Conservation (phyloP, 2,113 vertebrate species). For the Natator depressus region DNA sequence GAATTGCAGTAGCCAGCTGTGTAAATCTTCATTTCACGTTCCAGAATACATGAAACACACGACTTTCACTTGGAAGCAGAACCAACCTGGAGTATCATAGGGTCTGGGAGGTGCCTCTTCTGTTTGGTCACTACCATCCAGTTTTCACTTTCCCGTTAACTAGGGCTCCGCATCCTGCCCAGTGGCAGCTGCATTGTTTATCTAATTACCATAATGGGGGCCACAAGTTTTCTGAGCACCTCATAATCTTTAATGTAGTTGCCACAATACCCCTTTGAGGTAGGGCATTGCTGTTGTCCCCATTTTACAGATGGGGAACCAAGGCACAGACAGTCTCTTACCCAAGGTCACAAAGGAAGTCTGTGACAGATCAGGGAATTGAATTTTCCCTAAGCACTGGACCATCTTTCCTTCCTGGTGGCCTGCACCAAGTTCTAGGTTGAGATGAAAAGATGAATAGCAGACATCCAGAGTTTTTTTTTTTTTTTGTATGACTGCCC, state of each 20-base stretch:
- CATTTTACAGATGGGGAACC: not conserved
- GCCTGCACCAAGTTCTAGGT: not conserved
- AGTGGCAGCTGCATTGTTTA: not conserved
- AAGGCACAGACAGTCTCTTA: not conserved
- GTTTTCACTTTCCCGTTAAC: too few species aligned
- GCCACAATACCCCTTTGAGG: not conserved
- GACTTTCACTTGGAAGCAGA: not conserved
- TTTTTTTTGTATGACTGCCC: conserved; percentile 28
- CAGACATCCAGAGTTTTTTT: conserved; percentile 38
- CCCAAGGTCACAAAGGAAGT: not conserved
- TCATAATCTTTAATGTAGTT: not conserved
- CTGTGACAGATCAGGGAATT: not conserved
- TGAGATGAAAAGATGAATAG: conserved; percentile 31
- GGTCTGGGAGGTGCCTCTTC: not conserved
- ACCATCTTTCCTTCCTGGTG: not conserved
- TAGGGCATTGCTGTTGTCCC: not conserved
- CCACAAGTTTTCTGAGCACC: not conserved
- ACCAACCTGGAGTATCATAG: too few species aligned
- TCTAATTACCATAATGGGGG: not conserved
- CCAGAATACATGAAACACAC: too few species aligned
- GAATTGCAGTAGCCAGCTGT: not conserved
- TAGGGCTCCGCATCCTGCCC: not conserved
- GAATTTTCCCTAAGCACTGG: accelerated
- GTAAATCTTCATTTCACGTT: too few species aligned
- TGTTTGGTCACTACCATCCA: too few species aligned